phyloP scores from a whole-genome alignment of 2,888 invertebrate genomes.

The Drosophila limbata region DNA sequence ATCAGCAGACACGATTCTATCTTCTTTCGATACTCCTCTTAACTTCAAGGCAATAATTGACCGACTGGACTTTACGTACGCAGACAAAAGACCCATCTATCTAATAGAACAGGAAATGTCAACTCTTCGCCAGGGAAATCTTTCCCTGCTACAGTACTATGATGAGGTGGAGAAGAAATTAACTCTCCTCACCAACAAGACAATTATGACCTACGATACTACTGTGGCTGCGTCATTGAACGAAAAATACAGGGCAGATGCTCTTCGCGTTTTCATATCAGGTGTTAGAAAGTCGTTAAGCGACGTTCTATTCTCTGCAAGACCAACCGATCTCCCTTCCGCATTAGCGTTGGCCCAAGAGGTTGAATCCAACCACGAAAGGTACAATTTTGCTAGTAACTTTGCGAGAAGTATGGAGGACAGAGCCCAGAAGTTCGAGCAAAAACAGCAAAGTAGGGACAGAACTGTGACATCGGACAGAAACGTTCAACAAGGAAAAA shows the following conservation, averaged over 20 bases:
- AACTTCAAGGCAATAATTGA: background rate
- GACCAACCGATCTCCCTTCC: conserved; percentile 5
- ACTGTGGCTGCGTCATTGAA: background rate
- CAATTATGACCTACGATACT: conserved; percentile 10
- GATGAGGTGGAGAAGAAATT: conserved; percentile 2
- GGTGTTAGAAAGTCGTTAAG: background rate
- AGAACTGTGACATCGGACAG: background rate
- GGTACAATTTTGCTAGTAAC: conserved; percentile 3
- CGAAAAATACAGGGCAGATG: conserved; percentile 9
- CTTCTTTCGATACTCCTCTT: background rate
- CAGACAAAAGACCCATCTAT: background rate
- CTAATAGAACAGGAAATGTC: background rate
- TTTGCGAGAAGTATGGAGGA: conserved; percentile 1
- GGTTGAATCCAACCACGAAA: background rate
- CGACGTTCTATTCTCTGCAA: conserved; percentile 4
- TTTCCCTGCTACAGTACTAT: conserved; percentile 1
- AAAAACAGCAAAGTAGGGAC: background rate
- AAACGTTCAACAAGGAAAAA: background rate
- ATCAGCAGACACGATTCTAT: background rate
- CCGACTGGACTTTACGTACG: conserved; percentile 3
- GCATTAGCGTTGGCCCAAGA: conserved; percentile 7
- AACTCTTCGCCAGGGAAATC: background rate
- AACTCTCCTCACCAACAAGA: conserved; percentile 5
- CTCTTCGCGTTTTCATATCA: conserved; percentile 1
- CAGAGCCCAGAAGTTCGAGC: background rate